Evolutionary conservation across 2,113 vertebrate genomes (phyloP).

Genomic region (Phylloscopus trochilus): DNA sequence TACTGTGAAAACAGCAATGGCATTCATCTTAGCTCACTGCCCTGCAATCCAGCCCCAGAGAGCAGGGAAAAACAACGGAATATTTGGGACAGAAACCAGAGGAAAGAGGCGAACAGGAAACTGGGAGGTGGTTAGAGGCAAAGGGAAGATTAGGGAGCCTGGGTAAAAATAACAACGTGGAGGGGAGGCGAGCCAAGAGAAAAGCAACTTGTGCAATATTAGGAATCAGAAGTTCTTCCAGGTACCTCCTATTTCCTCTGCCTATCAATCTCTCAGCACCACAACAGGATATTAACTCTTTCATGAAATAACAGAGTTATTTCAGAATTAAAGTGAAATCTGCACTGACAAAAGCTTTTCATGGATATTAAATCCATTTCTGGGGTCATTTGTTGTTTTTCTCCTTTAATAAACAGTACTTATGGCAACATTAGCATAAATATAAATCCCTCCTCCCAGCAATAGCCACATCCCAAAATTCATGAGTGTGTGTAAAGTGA

Average conservation of each 20-base stretch:
- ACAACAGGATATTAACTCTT: conserved; percentile 35
- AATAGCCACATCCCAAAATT: neutral
- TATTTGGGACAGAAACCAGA: neutral
- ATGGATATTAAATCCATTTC: neutral
- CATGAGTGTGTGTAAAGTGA: neutral
- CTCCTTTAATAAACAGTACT: neutral
- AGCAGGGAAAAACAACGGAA: neutral
- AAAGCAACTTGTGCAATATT: neutral
- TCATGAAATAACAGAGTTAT: neutral
- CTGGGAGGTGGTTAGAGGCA: conserved; percentile 9
- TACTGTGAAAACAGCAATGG: conserved; percentile 9
- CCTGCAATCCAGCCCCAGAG: neutral
- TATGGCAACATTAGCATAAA: neutral
- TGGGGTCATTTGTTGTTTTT: too few relatives aligned
- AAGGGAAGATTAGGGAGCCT: conserved; percentile 11
- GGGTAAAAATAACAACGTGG: conserved; percentile 21
- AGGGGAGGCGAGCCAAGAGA: neutral
- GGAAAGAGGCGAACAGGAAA: conserved; percentile 27
- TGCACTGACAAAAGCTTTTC: neutral
- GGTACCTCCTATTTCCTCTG: conserved; percentile 62
- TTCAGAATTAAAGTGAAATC: neutral
- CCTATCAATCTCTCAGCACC: neutral
- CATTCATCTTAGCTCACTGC: conserved; percentile 15
- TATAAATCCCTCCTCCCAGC: neutral
- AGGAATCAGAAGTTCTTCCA: conserved; percentile 14